These are phyloP conservation scores for Epinephelus coioides DNA, from an alignment of 2,797 vertebrate species.

Conservation along the genomic window DNA sequence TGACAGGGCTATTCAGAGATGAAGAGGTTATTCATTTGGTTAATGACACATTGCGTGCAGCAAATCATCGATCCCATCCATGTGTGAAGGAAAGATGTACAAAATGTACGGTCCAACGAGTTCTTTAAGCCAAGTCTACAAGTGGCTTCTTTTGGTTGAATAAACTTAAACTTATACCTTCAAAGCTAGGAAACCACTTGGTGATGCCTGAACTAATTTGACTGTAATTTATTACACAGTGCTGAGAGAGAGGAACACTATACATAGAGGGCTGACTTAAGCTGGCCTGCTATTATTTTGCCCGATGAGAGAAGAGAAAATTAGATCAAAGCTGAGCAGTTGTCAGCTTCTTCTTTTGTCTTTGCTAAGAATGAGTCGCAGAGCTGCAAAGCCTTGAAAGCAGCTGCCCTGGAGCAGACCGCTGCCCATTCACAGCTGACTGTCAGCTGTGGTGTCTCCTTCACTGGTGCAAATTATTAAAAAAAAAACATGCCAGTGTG, in stretches of 20 bases:
- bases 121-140: background rate
- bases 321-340: slow-evolving; percentile 58
- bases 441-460: slow-evolving; percentile 31
- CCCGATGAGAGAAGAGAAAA: slow-evolving; percentile 10
- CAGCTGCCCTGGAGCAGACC: slow-evolving; percentile 54
- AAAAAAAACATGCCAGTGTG: background rate
- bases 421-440: slow-evolving; percentile 50
- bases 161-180: background rate
- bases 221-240: slow-evolving; percentile 7
- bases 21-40: slow-evolving; percentile 47
- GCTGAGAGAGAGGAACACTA: background rate
- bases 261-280: background rate
- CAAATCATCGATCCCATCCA: slow-evolving; percentile 41
- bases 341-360: slow-evolving; percentile 66
- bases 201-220: background rate
- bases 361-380: slow-evolving; percentile 33
- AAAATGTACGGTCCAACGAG: background rate
- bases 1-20: slow-evolving; percentile 54
- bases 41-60: slow-evolving; percentile 40
- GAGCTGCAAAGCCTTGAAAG: slow-evolving; percentile 19
- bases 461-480: slow-evolving; percentile 5
- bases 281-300: slow-evolving; percentile 6
- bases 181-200: slow-evolving; percentile 10
- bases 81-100: slow-evolving; percentile 13
- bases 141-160: background rate